These are phyloP conservation scores for Henicopernis longicauda DNA, from an alignment of 2,113 vertebrate species.

Conservation along the genomic window DNA sequence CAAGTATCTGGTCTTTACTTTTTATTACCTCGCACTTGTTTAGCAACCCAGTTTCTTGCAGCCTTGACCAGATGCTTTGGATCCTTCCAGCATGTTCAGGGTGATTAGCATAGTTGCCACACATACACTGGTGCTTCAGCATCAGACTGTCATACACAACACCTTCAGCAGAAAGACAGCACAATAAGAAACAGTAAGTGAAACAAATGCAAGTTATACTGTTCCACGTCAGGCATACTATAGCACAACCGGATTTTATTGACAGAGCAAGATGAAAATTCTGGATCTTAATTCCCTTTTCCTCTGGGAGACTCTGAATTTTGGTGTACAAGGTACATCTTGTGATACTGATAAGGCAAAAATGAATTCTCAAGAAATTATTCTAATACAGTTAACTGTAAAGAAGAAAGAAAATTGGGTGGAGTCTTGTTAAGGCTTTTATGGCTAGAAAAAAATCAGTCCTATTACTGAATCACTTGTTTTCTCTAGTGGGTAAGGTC, in stretches of 20 bases:
- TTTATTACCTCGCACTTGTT: conserved; percentile 80
- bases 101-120: conserved; percentile 75
- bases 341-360: neutral
- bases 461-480: neutral
- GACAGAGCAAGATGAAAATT: neutral
- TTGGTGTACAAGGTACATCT: neutral
- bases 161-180: conserved; percentile 64
- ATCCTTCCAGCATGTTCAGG: conserved; percentile 79
- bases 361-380: neutral
- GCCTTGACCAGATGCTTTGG: conserved; percentile 83
- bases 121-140: conserved; percentile 82
- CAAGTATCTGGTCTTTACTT: neutral
- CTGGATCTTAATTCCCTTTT: neutral
- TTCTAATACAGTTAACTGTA: neutral
- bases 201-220: neutral
- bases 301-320: neutral
- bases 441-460: neutral
- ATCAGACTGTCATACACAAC: conserved; percentile 78
- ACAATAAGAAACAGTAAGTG: neutral
- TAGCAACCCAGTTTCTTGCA: conserved; percentile 79
- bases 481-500: neutral
- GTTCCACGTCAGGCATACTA: neutral
- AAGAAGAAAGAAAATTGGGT: neutral
- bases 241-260: neutral
- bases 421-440: neutral